Percentiles rank a stretch among this genome's conserved stretches.
Conservation (phyloP, 2,113 vertebrate genomes). For the Scartelaos histophorus region DNA sequence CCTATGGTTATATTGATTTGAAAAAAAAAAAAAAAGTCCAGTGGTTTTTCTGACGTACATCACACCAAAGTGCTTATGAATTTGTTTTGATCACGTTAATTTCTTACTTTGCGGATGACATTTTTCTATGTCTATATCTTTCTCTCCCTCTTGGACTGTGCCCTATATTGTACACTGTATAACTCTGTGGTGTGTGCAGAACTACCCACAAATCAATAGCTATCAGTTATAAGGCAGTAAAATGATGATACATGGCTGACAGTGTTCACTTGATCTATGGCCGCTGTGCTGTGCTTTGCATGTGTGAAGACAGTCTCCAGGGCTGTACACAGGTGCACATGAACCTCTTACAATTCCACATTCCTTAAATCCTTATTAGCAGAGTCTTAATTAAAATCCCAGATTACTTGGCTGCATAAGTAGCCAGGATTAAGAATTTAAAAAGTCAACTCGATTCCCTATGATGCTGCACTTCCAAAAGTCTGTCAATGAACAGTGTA, state of each 20-base stretch:
- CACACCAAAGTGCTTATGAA: neutral
- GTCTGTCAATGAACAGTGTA: constrained; percentile 21
- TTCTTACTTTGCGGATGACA: neutral
- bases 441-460: constrained; percentile 29
- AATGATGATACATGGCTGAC: constrained; percentile 63
- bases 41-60: neutral
- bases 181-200: constrained; percentile 40
- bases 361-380: constrained; percentile 45
- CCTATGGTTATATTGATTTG: too few relatives aligned
- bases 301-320: constrained; percentile 4
- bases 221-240: constrained; percentile 51
- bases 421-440: constrained; percentile 43
- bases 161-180: neutral
- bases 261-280: constrained; percentile 41
- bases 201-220: constrained; percentile 63
- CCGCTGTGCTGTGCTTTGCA: constrained; percentile 17
- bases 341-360: constrained; percentile 31
- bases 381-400: constrained; percentile 36
- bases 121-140: neutral
- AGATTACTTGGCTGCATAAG: constrained; percentile 39
- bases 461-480: constrained; percentile 52
- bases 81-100: neutral
- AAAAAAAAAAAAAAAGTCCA: too few relatives aligned
- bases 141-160: neutral
- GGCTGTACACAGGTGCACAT: constrained; percentile 15